Evolutionary conservation across 2,113 vertebrate species (phyloP).

Genomic region (Eptesicus fuscus): DNA sequence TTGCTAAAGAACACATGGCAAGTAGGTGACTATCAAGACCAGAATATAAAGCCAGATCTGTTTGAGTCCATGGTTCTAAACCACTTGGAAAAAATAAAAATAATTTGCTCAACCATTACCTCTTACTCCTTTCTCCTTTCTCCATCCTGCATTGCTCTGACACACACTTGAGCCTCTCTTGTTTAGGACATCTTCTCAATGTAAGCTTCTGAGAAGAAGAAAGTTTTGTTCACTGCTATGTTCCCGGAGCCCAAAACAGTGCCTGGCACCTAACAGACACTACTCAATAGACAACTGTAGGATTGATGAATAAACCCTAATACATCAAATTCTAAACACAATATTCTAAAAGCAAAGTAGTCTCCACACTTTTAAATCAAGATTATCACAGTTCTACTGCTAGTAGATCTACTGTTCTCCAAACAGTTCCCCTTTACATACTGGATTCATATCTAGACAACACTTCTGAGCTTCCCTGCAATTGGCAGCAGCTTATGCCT

Average conservation of each 20-base stretch:
- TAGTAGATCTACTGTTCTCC: neutral
- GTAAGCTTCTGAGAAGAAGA: neutral
- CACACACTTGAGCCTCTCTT: neutral
- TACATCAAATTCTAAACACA: slow-evolving; percentile 7
- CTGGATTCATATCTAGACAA: neutral
- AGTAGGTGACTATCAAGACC: neutral
- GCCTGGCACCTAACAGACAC: neutral
- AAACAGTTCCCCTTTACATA: neutral
- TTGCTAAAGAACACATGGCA: neutral
- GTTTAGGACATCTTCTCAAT: neutral
- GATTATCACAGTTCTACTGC: neutral
- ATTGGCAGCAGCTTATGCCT: neutral
- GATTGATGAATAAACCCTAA: neutral
- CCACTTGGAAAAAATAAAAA: neutral
- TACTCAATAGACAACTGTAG: neutral
- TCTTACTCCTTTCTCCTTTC: neutral
- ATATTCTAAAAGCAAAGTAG: neutral
- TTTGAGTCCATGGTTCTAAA: neutral
- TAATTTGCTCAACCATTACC: neutral
- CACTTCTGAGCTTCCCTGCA: neutral
- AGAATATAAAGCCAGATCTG: neutral
- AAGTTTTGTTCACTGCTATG: neutral
- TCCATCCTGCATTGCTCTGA: neutral
- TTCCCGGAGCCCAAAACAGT: neutral
- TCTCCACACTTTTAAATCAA: neutral